Conservation (phyloP, 2,113 vertebrate species). For the Pangasianodon gigas region DNA sequence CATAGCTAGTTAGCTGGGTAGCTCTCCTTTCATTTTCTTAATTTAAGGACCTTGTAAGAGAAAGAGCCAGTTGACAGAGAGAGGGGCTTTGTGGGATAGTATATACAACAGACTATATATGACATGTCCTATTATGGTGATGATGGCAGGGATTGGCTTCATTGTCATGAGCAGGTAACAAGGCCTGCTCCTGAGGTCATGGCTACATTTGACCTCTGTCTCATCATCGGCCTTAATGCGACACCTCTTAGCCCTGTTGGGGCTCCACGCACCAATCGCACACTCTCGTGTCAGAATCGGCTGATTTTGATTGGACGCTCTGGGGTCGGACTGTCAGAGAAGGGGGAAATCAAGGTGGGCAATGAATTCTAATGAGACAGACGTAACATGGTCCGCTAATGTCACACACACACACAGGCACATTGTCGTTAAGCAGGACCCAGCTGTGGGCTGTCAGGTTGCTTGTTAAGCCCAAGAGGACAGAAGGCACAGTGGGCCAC, state of each 20-base stretch:
- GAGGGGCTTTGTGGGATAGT: slow-evolving; percentile 62
- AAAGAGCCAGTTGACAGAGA: not conserved
- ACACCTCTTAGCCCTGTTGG: slow-evolving; percentile 61
- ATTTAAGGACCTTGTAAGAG: slow-evolving; percentile 40
- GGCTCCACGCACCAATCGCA: slow-evolving; percentile 79
- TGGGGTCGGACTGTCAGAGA: slow-evolving; percentile 89
- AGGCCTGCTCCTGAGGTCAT: slow-evolving; percentile 74
- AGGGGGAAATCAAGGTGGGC: slow-evolving; percentile 94
- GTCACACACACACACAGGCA: slow-evolving; percentile 63
- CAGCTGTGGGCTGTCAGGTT: slow-evolving; percentile 96
- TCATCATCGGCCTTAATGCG: slow-evolving; percentile 71
- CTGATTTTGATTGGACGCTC: slow-evolving; percentile 81
- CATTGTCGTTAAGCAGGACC: slow-evolving; percentile 87
- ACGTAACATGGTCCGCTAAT: slow-evolving; percentile 94
- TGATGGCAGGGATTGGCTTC: slow-evolving; percentile 69
- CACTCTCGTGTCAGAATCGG: slow-evolving; percentile 66
- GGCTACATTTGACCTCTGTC: slow-evolving; percentile 78
- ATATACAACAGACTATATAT: slow-evolving; percentile 54
- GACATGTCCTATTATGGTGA: slow-evolving; percentile 67
- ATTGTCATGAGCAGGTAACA: slow-evolving; percentile 74
- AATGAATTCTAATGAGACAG: slow-evolving; percentile 99
- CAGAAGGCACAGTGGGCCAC: slow-evolving; percentile 67
- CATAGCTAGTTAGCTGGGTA: not conserved
- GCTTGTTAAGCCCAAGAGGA: slow-evolving; percentile 83
- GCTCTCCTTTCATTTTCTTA: slow-evolving; percentile 15